Percentiles rank a stretch among this genome's conserved stretches.
Evolutionary conservation across 2,797 vertebrate genomes (phyloP).

Genomic region (Echeneis naucrates): DNA sequence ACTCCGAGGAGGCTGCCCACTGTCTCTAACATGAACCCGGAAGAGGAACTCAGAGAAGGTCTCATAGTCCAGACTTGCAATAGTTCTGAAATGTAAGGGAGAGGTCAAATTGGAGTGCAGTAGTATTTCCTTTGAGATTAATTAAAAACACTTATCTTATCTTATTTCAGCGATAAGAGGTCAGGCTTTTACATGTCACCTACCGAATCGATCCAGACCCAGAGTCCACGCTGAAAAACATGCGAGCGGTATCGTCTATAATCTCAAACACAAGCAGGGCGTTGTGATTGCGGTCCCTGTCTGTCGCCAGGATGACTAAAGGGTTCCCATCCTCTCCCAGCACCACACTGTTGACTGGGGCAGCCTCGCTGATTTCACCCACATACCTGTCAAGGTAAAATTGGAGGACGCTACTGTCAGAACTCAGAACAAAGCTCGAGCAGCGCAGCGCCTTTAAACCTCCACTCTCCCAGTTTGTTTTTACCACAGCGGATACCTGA

Average conservation of each 20-base stretch:
- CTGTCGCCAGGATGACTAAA: constrained; percentile 91
- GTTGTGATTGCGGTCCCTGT: constrained; percentile 93
- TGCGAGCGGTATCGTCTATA: constrained; percentile 89
- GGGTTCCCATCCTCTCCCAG: constrained; percentile 89
- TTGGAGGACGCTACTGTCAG: not conserved
- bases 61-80: constrained; percentile 93
- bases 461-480: not conserved
- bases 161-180: not conserved
- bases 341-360: constrained; percentile 92
- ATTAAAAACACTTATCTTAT: too few relatives aligned
- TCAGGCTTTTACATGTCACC: constrained; percentile 11
- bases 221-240: constrained; percentile 94
- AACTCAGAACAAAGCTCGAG: not conserved
- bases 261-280: constrained; percentile 94
- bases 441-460: not conserved
- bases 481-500: constrained; percentile 79
- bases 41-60: constrained; percentile 91
- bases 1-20: constrained; percentile 87
- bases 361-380: constrained; percentile 93
- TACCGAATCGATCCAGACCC: constrained; percentile 93
- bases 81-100: constrained; percentile 78
- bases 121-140: too few relatives aligned
- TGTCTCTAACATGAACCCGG: constrained; percentile 92
- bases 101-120: too few relatives aligned
- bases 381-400: constrained; percentile 80